Evolutionary conservation across 2,113 vertebrate genomes (phyloP).

Genomic region (Pelecanoides urinatrix): DNA sequence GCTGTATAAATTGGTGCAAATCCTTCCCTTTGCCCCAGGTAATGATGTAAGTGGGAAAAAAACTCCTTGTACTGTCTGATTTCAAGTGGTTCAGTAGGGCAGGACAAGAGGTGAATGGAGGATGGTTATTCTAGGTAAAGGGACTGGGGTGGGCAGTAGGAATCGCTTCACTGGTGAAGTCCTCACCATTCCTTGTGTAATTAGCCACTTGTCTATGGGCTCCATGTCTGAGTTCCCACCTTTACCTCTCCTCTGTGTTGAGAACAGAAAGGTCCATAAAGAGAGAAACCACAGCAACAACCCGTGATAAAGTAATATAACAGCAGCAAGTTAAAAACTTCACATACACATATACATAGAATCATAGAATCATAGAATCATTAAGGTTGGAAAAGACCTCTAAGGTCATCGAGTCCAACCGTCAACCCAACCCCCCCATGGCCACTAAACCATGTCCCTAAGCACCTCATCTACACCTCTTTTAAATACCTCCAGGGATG

Average conservation of each 20-base stretch:
- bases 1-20: background rate
- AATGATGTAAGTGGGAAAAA: background rate
- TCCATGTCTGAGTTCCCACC: slow-evolving; percentile 92
- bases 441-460: too few species aligned
- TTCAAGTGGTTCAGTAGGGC: slow-evolving; percentile 50
- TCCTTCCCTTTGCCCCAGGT: slow-evolving; percentile 18
- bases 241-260: slow-evolving; percentile 92
- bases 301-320: slow-evolving; percentile 45
- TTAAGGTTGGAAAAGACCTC: too few species aligned
- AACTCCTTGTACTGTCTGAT: slow-evolving; percentile 71
- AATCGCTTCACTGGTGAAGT: slow-evolving; percentile 73
- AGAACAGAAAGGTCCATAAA: slow-evolving; percentile 80
- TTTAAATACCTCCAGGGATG: too few species aligned
- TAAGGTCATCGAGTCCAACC: too few species aligned
- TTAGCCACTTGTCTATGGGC: slow-evolving; percentile 99
- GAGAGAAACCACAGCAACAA: slow-evolving; percentile 77
- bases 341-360: background rate
- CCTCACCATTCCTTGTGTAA: slow-evolving; percentile 99
- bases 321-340: background rate
- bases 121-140: slow-evolving; percentile 55
- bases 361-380: too few species aligned
- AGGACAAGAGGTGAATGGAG: slow-evolving; percentile 55
- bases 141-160: slow-evolving; percentile 62
- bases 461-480: too few species aligned
- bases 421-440: too few species aligned